A percentile compares a stretch with the other conserved stretches of the same genome.
Evolutionary conservation across 2,113 vertebrate genomes (phyloP).

Genomic region (Aleadryas rufinucha): DNA sequence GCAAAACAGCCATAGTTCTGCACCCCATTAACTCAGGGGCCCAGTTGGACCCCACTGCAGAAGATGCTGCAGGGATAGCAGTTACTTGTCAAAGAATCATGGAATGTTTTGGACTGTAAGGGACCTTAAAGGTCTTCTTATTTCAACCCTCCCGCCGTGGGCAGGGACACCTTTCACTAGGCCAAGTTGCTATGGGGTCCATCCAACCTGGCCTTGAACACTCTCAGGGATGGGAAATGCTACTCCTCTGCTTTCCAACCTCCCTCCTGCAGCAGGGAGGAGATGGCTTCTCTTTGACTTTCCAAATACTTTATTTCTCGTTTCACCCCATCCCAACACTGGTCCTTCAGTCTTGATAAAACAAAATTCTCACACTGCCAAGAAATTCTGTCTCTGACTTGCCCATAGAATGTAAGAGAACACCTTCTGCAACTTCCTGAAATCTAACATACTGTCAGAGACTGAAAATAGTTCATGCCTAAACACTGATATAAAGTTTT

Average conservation of each 20-base stretch:
- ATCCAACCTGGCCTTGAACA: background rate
- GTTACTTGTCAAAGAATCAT: background rate
- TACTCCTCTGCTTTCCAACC: background rate
- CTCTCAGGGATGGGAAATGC: background rate
- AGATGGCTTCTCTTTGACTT: background rate
- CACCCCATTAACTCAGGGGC: background rate
- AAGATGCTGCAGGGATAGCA: background rate
- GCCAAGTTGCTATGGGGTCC: background rate
- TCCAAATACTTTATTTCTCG: background rate
- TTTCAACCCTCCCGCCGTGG: background rate
- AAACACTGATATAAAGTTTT: no score
- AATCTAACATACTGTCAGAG: background rate
- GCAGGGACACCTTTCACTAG: background rate
- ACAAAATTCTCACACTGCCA: background rate
- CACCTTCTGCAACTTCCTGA: background rate
- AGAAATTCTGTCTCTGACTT: background rate
- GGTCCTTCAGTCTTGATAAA: background rate
- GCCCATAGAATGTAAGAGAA: background rate
- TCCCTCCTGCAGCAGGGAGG: background rate
- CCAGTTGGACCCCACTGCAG: background rate
- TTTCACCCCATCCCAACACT: background rate
- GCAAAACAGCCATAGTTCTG: background rate
- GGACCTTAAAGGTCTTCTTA: background rate
- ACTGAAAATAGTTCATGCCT: no score
- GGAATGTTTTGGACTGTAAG: background rate